Conservation (phyloP, 2,888 invertebrate species). For the Yponomeuta sedellus region DNA sequence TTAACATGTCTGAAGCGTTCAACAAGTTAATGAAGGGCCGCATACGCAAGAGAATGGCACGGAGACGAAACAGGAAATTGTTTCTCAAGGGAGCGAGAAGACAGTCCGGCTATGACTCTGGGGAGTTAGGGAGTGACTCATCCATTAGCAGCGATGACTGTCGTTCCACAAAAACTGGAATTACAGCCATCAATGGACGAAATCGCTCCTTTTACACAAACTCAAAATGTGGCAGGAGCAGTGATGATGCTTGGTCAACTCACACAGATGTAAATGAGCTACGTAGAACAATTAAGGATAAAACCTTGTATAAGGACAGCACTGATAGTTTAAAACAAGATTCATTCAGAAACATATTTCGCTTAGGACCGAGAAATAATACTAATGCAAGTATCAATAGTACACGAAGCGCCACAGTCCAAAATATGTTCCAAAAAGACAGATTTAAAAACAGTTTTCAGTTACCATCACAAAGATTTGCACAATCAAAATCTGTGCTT, state of each 20-base stretch:
- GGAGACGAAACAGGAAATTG: conserved; percentile 38
- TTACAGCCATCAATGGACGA: conserved; percentile 14
- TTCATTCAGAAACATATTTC: conserved; percentile 33
- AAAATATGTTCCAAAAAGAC: conserved; percentile 34
- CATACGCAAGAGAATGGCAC: conserved; percentile 40
- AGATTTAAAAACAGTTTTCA: conserved; percentile 44
- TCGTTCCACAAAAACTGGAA: conserved; percentile 36
- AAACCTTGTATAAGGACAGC: conserved; percentile 35
- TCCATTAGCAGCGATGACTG: conserved; percentile 55
- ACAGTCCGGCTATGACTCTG: conserved; percentile 48
- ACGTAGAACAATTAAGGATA: conserved; percentile 32
- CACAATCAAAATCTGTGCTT: conserved; percentile 33
- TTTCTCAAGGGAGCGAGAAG: conserved; percentile 37
- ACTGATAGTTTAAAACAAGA: conserved; percentile 37
- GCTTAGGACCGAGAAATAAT: conserved; percentile 18
- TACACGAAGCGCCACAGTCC: conserved; percentile 18
- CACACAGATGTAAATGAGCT: conserved; percentile 29
- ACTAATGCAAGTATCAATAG: neutral
- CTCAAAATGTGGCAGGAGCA: conserved; percentile 31
- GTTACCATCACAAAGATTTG: conserved; percentile 53
- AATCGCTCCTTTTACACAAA: conserved; percentile 28
- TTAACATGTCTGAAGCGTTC: conserved; percentile 42
- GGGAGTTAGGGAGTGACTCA: conserved; percentile 53
- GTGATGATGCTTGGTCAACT: conserved; percentile 25
- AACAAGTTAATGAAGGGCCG: conserved; percentile 37